These are phyloP conservation scores for Pontoporia blainvillei DNA, from an alignment of 2,113 vertebrate species.

Conservation along the genomic window DNA sequence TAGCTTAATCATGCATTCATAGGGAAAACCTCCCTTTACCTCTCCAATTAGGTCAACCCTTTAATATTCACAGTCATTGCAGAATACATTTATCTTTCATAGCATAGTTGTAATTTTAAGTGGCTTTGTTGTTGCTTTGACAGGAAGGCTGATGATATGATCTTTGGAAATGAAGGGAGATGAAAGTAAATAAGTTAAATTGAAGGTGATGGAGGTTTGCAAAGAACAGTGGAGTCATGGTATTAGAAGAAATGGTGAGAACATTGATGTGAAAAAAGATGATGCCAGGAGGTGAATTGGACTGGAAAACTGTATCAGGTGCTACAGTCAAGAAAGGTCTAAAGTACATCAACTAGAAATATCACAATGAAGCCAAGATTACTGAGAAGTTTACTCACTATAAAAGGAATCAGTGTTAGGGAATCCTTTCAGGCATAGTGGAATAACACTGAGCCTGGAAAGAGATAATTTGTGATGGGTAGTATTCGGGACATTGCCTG, in stretches of 20 bases:
- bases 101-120: background rate
- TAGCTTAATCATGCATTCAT: background rate
- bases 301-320: background rate
- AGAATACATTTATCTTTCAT: background rate
- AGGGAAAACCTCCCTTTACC: background rate
- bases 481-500: background rate
- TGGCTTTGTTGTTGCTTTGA: background rate
- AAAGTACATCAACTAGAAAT: background rate
- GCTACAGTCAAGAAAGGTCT: background rate
- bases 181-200: background rate
- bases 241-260: conserved; percentile 10
- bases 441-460: background rate
- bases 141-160: background rate
- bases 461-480: background rate
- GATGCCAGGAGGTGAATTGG: background rate
- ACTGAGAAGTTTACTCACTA: background rate
- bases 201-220: background rate
- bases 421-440: background rate
- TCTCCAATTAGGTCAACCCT: background rate
- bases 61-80: background rate
- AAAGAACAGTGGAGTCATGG: background rate
- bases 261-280: background rate
- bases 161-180: background rate
- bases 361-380: background rate
- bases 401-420: background rate